Base-by-base conservation (phyloP, 2,888 invertebrate genomes). In the Rhagophthalmus giganteus region DNA sequence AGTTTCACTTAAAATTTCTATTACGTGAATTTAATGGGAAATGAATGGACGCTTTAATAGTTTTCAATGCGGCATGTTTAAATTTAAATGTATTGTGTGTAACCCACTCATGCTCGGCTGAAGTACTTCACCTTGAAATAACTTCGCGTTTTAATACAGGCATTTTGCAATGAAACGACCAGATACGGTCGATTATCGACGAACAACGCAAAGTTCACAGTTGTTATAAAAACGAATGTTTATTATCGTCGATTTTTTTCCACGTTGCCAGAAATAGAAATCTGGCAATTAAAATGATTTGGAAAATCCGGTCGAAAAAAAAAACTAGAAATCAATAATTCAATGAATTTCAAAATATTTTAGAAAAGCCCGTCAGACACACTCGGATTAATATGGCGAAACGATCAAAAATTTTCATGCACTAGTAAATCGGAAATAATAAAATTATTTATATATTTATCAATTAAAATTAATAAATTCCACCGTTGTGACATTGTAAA, bases 51-150 rank as follows among this genome's bases (percentile, higher is more conserved):
- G 9, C 8, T 31, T n/a, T 10, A n/a, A 40, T 15, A 25, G 9
- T 44, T 24, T 20, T 30, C 40, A 8, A 20, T 32, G 9, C 20
- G 8, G 26, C 25, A 13, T 38, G 44, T 50, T 32, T 13, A 50
- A 50, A 50, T 50, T 34, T 27, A 28, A 39, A 48, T 31, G 37
- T 37, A 16, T 41, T 38, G 28, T 44, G 28, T 26, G 34, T 47
- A 47, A 47, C 47, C 41, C 47, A 52, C 47, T 47, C 41, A 37
- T 37, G 37, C 28, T 47, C 25, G 40, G 44, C 14, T 34, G 30
- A 40, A 39, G 40, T 38, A 45, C 49, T 45, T 54, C 40, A 49
- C 54, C 54, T 54, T 54, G 54, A 54, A 54, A 54, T 54, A 54
- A 49, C 54, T 54, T 45, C 44, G 49, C 54, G 54, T 54, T 44